Conservation (phyloP, 2,113 vertebrate genomes). For the Callopanchax toddi region DNA sequence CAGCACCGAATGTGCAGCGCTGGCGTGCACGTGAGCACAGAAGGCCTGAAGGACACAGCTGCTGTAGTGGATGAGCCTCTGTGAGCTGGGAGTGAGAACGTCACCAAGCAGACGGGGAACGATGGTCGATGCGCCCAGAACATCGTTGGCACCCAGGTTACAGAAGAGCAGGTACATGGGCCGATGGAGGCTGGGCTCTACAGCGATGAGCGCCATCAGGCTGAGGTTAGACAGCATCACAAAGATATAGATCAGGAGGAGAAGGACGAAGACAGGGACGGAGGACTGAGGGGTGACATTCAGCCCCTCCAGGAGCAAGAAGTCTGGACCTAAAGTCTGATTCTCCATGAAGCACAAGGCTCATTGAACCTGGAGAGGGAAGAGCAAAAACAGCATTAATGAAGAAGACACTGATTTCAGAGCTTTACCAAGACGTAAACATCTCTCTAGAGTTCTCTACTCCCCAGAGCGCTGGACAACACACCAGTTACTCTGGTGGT, state of each 20-base stretch:
- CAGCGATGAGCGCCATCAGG: slow-evolving; percentile 50
- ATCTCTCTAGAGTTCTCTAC: no score
- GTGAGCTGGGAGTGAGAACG: slow-evolving; percentile 1
- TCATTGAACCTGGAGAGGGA: not conserved
- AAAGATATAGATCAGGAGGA: slow-evolving; percentile 63
- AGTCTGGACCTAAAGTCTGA: slow-evolving; percentile 4
- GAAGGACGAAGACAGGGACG: slow-evolving; percentile 37
- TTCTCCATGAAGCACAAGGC: slow-evolving; percentile 67
- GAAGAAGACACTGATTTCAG: no score
- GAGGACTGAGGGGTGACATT: slow-evolving; percentile 26
- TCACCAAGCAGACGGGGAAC: slow-evolving; percentile 58
- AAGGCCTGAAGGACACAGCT: slow-evolving; percentile 71
- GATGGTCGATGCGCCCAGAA: slow-evolving; percentile 39
- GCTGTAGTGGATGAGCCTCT: slow-evolving; percentile 40
- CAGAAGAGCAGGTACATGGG: slow-evolving; percentile 77
- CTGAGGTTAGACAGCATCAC: slow-evolving; percentile 53
- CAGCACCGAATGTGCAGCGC: slow-evolving; percentile 53
- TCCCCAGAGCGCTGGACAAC: no score
- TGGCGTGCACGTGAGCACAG: slow-evolving; percentile 45
- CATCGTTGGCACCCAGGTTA: slow-evolving; percentile 70
- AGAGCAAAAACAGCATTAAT: not conserved
- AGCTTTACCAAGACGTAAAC: no score
- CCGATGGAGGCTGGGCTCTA: slow-evolving; percentile 64
- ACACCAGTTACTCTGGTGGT: no score
- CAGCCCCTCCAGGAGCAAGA: slow-evolving; percentile 62